Evolutionary conservation across 92 coral and sea anemone species (phyloP), one percentile per base, ranked within the genome.

Genomic region (Porites divaricata): DNA sequence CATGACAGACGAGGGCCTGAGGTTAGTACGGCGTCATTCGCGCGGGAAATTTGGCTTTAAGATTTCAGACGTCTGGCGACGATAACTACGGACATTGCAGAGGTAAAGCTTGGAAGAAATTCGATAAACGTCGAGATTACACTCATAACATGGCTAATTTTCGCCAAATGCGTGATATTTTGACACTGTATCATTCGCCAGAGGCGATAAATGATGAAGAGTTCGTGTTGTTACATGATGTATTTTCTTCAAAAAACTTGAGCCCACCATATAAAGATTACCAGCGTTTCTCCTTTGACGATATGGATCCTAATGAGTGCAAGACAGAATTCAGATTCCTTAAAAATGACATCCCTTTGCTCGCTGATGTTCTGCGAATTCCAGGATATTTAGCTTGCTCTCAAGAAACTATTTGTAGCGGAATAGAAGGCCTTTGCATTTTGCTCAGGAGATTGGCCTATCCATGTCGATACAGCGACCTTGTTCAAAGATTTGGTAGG

Each of bases 361-460:
- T n/a, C n/a, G n/a, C n/a, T n/a, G n/a, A n/a, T n/a, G n/a, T n/a
- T n/a, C n/a, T n/a, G n/a, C n/a, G n/a, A n/a, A n/a, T n/a, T n/a
- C n/a, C n/a, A n/a, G n/a, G n/a, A n/a, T n/a, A n/a, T n/a, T n/a
- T n/a, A n/a, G n/a, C n/a, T n/a, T n/a, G n/a, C n/a, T n/a, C n/a
- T n/a, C n/a, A n/a, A n/a, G n/a, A n/a, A n/a, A 76, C 22, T 15
- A 76, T 54, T 53, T 76, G 50, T 35, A 63, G 80, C 54, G 48
- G 67, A 76, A 63, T 76, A 8, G 80, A 76, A 76, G 80, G 79
- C 79, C 35, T 74, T 45, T 74, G 64, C 16, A 8, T 74, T 74
- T 74, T 52, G 50, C 79, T 74, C 50, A 74, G 79, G 50, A 74
- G 64, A 76, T 76, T 76, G 80, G 80, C 80, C 54, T 53, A 76